Evolutionary conservation across 2,797 vertebrate species (phyloP).

Genomic region (Rhynchotus rufescens): DNA sequence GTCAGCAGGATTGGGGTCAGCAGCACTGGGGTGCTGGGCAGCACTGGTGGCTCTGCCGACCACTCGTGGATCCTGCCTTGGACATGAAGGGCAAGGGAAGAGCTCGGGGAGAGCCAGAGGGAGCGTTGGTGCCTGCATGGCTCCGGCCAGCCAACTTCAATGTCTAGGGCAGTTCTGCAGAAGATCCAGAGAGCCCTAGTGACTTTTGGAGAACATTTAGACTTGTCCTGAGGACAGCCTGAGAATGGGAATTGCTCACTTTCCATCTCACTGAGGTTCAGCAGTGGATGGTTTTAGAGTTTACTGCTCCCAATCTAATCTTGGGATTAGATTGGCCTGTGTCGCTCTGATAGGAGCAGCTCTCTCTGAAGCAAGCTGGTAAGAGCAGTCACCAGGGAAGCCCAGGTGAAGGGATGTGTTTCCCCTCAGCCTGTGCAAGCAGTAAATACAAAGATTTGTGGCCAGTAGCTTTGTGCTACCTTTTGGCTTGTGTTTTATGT

Average conservation of each 20-base stretch:
- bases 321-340: background rate
- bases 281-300: slow-evolving; percentile 29
- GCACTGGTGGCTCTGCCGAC: background rate
- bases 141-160: background rate
- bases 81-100: background rate
- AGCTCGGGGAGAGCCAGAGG: background rate
- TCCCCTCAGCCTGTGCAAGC: background rate
- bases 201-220: background rate
- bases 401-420: background rate
- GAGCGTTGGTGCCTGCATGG: background rate
- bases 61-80: slow-evolving; percentile 11
- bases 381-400: background rate
- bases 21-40: background rate
- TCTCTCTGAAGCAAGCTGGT: background rate
- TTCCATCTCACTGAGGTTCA: background rate
- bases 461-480: too few relatives aligned
- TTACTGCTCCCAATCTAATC: background rate
- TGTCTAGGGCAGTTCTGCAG: background rate
- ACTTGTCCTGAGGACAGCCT: background rate
- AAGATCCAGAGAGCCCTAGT: background rate
- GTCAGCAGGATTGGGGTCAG: background rate
- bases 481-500: too few relatives aligned
- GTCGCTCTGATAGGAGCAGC: slow-evolving; percentile 10
- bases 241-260: background rate
- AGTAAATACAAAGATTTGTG: too few relatives aligned